Conservation (phyloP, 2,888 invertebrate species). For the Bibio marci region DNA sequence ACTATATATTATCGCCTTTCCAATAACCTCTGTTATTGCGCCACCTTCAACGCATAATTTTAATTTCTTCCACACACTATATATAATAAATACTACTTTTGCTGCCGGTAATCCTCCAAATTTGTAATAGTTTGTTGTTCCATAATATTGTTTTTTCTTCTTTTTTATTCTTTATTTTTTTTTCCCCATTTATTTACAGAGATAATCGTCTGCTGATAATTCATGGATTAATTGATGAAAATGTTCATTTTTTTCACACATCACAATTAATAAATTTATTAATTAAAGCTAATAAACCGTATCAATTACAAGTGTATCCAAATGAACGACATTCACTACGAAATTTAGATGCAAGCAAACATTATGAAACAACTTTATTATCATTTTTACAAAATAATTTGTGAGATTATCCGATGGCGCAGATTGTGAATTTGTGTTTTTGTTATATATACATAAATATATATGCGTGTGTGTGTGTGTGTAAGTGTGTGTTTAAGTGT, state of each 20-base stretch:
- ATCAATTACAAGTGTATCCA: slow-evolving; percentile 88
- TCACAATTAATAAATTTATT: slow-evolving; percentile 78
- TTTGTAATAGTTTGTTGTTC: too few species aligned
- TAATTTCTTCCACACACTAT: too few species aligned
- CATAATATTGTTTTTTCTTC: neutral
- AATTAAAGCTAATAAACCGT: slow-evolving; percentile 89
- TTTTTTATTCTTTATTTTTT: slow-evolving; percentile 6
- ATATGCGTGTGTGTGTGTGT: too few species aligned
- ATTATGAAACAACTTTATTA: slow-evolving; percentile 87
- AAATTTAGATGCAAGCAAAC: slow-evolving; percentile 84
- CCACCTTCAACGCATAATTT: too few species aligned
- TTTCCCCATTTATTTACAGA: slow-evolving; percentile 28
- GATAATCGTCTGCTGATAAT: slow-evolving; percentile 84
- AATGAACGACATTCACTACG: slow-evolving; percentile 91
- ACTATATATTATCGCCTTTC: too few species aligned
- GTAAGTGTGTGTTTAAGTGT: too few species aligned
- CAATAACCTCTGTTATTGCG: too few species aligned
- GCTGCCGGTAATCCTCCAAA: too few species aligned
- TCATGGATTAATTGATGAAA: slow-evolving; percentile 96
- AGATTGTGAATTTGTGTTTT: too few species aligned
- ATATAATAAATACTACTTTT: too few species aligned
- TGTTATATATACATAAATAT: too few species aligned
- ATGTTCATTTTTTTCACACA: slow-evolving; percentile 96
- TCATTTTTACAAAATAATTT: slow-evolving; percentile 77
- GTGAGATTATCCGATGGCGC: slow-evolving; percentile 22